Percentiles rank a stretch among this genome's conserved stretches.
These are phyloP conservation scores for Parnassius apollo DNA, from an alignment of 2,888 invertebrate species.

Conservation along the genomic window DNA sequence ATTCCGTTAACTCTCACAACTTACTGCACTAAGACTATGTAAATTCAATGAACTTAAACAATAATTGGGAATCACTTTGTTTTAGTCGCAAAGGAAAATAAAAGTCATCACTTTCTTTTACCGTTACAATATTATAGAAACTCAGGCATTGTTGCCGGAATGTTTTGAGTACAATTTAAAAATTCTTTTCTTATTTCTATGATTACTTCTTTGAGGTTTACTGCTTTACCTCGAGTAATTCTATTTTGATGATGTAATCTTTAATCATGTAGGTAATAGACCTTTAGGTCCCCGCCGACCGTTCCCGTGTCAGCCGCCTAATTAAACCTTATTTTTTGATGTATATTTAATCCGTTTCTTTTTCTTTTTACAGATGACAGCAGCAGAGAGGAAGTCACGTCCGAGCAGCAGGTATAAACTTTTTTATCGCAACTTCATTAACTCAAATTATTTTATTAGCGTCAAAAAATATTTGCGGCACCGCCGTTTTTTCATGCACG, in stretches of 20 bases:
- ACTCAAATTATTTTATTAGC: slow-evolving; percentile 23
- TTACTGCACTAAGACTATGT: slow-evolving; percentile 3
- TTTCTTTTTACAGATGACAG: slow-evolving; percentile 73
- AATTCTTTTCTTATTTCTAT: too few relatives aligned
- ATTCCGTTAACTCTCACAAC: slow-evolving; percentile 11
- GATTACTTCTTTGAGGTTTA: too few relatives aligned
- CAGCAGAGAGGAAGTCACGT: slow-evolving; percentile 68
- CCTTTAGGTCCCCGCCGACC: too few relatives aligned
- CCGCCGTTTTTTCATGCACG: slow-evolving; percentile 9
- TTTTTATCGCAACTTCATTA: slow-evolving; percentile 24
- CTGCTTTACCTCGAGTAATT: too few relatives aligned
- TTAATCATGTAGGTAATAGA: too few relatives aligned
- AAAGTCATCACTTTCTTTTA: background rate
- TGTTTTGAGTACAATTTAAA: too few relatives aligned
- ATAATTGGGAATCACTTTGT: slow-evolving; percentile 17
- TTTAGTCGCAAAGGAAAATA: background rate
- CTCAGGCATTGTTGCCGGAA: too few relatives aligned
- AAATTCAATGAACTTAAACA: slow-evolving; percentile 17
- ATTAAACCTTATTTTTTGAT: background rate
- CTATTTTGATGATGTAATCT: too few relatives aligned
- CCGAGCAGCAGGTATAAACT: slow-evolving; percentile 69
- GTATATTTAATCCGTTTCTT: slow-evolving; percentile 30
- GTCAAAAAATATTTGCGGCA: slow-evolving; percentile 7
- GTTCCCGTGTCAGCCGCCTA: too few relatives aligned
- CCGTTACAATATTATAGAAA: background rate